Evolutionary conservation across 2,113 vertebrate species (phyloP).

Genomic region (Furnarius figulus): DNA sequence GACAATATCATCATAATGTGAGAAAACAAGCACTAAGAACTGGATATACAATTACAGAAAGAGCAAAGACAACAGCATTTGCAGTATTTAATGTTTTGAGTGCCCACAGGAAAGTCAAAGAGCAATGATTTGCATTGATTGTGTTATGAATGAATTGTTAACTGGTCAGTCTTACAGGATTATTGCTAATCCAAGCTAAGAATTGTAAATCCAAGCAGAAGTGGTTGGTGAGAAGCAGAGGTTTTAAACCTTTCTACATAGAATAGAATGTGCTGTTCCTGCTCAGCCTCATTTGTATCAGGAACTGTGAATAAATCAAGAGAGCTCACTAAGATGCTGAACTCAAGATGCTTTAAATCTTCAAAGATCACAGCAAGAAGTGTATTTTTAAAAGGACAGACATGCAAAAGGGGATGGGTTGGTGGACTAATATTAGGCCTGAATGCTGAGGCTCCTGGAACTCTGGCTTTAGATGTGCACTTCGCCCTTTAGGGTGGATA

Average conservation of each 20-base stretch:
- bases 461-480: constrained; percentile 25
- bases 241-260: not conserved
- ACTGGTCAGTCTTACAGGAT: not conserved
- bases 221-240: not conserved
- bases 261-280: not conserved
- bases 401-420: not conserved
- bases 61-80: not conserved
- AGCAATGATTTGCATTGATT: not conserved
- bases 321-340: not conserved
- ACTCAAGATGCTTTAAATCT: not conserved
- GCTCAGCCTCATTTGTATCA: not conserved
- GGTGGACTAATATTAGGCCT: constrained; percentile 32
- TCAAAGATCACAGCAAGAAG: not conserved
- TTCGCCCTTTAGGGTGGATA: constrained; percentile 41
- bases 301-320: not conserved
- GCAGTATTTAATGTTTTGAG: not conserved
- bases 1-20: not conserved
- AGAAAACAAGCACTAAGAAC: not conserved
- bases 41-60: not conserved
- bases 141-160: not conserved
- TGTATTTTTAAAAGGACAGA: constrained; percentile 34
- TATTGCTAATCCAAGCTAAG: not conserved
- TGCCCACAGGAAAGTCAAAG: not conserved
- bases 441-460: constrained; percentile 6
- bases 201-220: not conserved